Evolutionary conservation across 2,797 vertebrate genomes (phyloP), one percentile per base, ranked within the genome.

Genomic region (Carapus acus): DNA sequence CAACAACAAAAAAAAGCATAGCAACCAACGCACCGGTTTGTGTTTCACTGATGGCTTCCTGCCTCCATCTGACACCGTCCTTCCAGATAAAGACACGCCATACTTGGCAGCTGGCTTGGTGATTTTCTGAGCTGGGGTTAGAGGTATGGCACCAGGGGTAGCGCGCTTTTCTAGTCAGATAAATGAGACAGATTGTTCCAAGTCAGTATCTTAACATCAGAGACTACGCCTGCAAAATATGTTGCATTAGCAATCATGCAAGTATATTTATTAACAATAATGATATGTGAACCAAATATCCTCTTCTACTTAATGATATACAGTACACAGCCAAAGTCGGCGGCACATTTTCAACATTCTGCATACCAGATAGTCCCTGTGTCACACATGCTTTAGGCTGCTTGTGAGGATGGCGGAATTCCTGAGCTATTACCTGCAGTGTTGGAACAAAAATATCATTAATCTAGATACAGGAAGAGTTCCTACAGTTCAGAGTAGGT

Each of bases 61-160:
- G 58, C 93, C 55, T 49, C 67, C 77, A 39, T 90, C 88, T 18
- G 74, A 82, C 39, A 85, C 74, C 78, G 91, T 97, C 78, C 79
- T 93, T 49, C 69, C 82, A 9, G 76, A 83, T 89, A 98, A 94
- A 92, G 94, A 93, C 90, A 99, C 92, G 89, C 95, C 93, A 0
- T 98, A 97, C 85, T 99, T 99, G 83, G 89, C 87, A 73, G 95
- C 93, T 88, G 96, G 94, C 86, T 92, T 97, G 63, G 94, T 97
- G 71, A 99, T 94, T 87, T 94, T 97, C 82, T 90, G 93, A 65
- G 91, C 81, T 74, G 91, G 81, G 54, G 77, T 51, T 55, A 82
- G 73, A 44, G 85, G 79, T 63, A 78, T 79, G 15, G 85, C 87
- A 43, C 86, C 91, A 65, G 90, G 88, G 72, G 88, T 75, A 57